Conservation (phyloP, 2,113 vertebrate genomes). For the Elephantulus edwardii region DNA sequence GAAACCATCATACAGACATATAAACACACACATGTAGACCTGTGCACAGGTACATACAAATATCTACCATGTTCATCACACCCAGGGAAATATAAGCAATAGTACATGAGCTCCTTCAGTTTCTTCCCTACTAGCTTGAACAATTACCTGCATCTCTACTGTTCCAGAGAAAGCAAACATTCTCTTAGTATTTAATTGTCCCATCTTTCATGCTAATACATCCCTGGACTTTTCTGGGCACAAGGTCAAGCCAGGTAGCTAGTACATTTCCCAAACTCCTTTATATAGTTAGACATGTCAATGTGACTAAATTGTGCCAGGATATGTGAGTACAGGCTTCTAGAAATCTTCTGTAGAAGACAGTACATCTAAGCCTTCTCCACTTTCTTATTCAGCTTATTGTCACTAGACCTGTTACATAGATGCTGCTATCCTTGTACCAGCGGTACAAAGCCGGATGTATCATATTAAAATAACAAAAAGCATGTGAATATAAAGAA, state of each 20-base stretch:
- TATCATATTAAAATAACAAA: background rate
- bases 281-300: background rate
- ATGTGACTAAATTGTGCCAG: background rate
- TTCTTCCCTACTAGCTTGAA: background rate
- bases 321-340: background rate
- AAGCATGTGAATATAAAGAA: background rate
- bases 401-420: background rate
- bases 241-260: background rate
- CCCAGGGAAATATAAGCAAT: background rate
- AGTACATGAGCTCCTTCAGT: background rate
- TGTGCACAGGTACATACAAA: accelerated
- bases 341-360: background rate
- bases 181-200: background rate
- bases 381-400: background rate
- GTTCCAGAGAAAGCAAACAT: background rate
- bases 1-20: background rate
- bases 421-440: background rate
- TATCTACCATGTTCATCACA: background rate
- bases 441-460: background rate
- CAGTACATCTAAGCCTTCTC: background rate
- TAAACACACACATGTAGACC: background rate
- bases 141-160: background rate
- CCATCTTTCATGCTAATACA: background rate
- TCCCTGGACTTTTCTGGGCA: background rate
- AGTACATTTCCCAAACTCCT: background rate